These are phyloP conservation scores for Plebejus melissa DNA, from an alignment of 2,888 invertebrate genomes.

Conservation along the genomic window DNA sequence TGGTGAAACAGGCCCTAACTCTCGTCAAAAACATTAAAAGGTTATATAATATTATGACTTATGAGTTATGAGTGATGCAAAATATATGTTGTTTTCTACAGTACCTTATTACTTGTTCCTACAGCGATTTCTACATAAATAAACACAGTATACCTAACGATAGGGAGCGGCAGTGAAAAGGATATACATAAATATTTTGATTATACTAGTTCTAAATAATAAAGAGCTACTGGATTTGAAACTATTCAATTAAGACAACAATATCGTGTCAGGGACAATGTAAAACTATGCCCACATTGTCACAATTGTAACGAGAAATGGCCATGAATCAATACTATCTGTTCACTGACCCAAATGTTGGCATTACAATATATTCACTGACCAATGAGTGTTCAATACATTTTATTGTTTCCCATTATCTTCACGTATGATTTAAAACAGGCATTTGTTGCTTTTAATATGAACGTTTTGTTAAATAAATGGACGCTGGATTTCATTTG, in stretches of 20 bases:
- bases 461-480: background rate
- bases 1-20: too few relatives aligned
- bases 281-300: background rate
- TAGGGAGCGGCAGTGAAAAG: too few relatives aligned
- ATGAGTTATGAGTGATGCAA: too few relatives aligned
- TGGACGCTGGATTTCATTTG: background rate
- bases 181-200: too few relatives aligned
- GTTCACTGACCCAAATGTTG: conserved; percentile 36
- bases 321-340: conserved; percentile 32
- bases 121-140: too few relatives aligned
- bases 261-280: background rate
- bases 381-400: conserved; percentile 12
- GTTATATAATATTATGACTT: too few relatives aligned
- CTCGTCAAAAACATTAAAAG: too few relatives aligned
- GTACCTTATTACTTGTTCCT: too few relatives aligned
- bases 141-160: too few relatives aligned
- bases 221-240: background rate
- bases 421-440: conserved; percentile 6
- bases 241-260: background rate
- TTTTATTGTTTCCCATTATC: conserved; percentile 1
- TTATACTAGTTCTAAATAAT: too few relatives aligned
- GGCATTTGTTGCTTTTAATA: background rate
- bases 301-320: background rate
- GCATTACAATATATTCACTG: conserved; percentile 32
- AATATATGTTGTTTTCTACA: too few relatives aligned